Conservation (phyloP, 2,888 invertebrate genomes). For the Pachydiplax longipennis region DNA sequence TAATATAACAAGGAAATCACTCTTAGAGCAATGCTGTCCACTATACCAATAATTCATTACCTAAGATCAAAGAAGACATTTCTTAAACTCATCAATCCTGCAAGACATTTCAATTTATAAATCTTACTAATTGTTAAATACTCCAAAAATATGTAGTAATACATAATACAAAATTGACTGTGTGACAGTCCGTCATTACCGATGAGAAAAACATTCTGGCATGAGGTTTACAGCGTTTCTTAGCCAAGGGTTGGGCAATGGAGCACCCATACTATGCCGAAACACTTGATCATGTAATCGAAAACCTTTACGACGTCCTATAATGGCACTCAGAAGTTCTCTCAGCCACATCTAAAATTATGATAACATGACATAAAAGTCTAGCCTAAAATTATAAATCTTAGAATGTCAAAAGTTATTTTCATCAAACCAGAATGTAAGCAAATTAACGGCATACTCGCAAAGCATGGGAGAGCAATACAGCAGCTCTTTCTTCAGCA, state of each 20-base stretch:
- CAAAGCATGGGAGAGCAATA: slow-evolving; percentile 81
- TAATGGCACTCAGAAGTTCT: slow-evolving; percentile 78
- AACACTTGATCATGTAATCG: slow-evolving; percentile 76
- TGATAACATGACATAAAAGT: slow-evolving; percentile 23
- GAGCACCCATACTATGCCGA: slow-evolving; percentile 80
- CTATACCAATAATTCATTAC: too few species aligned
- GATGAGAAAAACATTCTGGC: not conserved
- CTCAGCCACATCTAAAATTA: slow-evolving; percentile 64
- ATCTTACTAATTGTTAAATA: too few species aligned
- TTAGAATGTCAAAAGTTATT: too few species aligned
- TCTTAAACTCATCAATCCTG: too few species aligned
- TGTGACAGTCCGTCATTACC: not conserved
- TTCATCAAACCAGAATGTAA: too few species aligned
- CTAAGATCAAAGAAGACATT: too few species aligned
- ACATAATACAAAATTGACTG: too few species aligned
- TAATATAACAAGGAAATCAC: too few species aligned
- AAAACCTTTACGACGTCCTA: slow-evolving; percentile 83
- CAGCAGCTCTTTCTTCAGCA: slow-evolving; percentile 80
- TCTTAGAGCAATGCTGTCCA: too few species aligned
- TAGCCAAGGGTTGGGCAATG: slow-evolving; percentile 81
- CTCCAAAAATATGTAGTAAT: too few species aligned
- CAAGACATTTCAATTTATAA: too few species aligned
- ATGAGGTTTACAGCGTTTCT: slow-evolving; percentile 72
- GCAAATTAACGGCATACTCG: slow-evolving; percentile 60
- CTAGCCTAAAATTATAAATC: not conserved